A percentile compares a stretch with the other conserved stretches of the same genome.
phyloP scores from a whole-genome alignment of 2,888 invertebrate species.

The Galerucella pusilla region DNA sequence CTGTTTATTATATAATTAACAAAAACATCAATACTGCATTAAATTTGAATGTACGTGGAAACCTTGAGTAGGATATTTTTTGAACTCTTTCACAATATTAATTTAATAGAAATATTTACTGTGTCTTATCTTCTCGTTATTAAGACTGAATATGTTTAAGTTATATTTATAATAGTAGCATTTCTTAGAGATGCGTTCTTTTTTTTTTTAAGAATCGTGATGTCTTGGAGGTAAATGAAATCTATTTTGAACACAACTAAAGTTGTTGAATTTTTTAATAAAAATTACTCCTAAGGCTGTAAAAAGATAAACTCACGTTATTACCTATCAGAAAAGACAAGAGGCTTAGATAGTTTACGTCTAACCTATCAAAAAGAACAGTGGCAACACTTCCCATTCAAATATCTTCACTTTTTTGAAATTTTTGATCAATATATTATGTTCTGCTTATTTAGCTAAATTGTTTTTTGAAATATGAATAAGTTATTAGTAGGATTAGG shows the following conservation, averaged over 20 bases:
- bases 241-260: slow-evolving; percentile 14
- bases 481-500: too few relatives aligned
- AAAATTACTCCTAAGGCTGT: background rate
- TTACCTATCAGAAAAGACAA: slow-evolving; percentile 8
- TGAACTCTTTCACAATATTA: too few relatives aligned
- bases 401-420: too few relatives aligned
- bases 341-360: background rate
- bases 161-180: slow-evolving; percentile 9
- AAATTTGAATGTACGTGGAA: too few relatives aligned
- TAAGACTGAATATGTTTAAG: slow-evolving; percentile 3
- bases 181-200: slow-evolving; percentile 1
- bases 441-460: too few relatives aligned
- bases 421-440: too few relatives aligned
- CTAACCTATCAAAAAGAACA: background rate
- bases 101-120: too few relatives aligned
- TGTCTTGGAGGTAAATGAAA: slow-evolving; percentile 12
- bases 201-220: slow-evolving; percentile 15
- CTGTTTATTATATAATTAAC: too few relatives aligned
- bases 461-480: too few relatives aligned
- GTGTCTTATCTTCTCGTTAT: background rate
- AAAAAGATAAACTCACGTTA: slow-evolving; percentile 5
- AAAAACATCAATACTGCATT: too few relatives aligned
- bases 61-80: too few relatives aligned
- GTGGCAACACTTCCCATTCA: too few relatives aligned
- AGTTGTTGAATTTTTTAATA: slow-evolving; percentile 4